Evolutionary conservation across 2,797 vertebrate species (phyloP), one percentile per base, ranked within the genome.

Genomic region (Octomys mimax): DNA sequence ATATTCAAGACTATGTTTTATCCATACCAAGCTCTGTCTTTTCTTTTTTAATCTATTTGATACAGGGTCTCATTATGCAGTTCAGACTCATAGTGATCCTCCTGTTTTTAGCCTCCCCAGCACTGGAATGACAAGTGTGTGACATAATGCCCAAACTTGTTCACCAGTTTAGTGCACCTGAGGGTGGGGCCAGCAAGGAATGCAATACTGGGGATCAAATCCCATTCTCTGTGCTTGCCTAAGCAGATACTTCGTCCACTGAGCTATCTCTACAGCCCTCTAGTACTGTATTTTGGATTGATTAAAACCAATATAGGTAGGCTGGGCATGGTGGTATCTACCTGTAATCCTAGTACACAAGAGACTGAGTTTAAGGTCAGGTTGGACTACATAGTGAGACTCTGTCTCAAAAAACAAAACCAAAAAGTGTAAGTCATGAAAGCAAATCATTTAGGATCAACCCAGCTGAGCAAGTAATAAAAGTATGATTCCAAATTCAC

Each of bases 11-110:
- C 28, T 92, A 28, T 71, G 33, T 14, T 90, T 95, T 89, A 95
- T 57, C 31, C 86, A 87, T 89, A 92, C 73, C 93, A 89, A 94
- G 18, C 79, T 79, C 36, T 80, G 31, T 88, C 22, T 92, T 91
- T 91, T 92, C 12, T 16, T 54, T 16, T 54, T 54, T 54, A 57
- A 57, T 57, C 13, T 57, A 57, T 57, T 18, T 57, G 54, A 18
- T 57, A 16, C 16, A 57, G 54, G 54, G 54, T 57, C 54, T 57
- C 54, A 57, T 14, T 57, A 57, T 16, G 4, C 54, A 57, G 54
- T 16, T 57, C 54, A 57, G 54, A 57, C 54, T 18, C 54, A 57
- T 57, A 57, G 14, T 57, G 16, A 57, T 5, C 54, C 54, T 57
- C 54, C 54, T 57, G 54, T 57, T 57, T 57, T 57, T 14, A 18